These are phyloP conservation scores for Haliclystus octoradiatus DNA, from an alignment of 30 jellyfish, hydroid and myxozoan genomes.

Conservation along the genomic window DNA sequence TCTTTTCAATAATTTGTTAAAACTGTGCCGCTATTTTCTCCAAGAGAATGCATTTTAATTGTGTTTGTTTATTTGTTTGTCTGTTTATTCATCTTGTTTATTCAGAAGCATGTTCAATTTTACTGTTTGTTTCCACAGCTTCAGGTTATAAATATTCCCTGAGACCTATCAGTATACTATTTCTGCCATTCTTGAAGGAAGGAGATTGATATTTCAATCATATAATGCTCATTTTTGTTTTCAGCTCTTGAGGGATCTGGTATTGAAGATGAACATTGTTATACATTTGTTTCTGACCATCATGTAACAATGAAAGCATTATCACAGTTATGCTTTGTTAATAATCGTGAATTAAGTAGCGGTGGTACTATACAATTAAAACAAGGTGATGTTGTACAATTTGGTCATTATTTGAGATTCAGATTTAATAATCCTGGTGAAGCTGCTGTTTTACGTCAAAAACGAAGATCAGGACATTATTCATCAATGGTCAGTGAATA, in stretches of 20 bases:
- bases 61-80: no score
- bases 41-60: no score
- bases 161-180: no score
- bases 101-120: no score
- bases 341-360: constrained; percentile 15
- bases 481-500: neutral
- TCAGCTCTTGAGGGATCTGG: constrained; percentile 84
- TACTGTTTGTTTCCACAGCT: no score
- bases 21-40: no score
- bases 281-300: constrained; percentile 20
- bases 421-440: constrained; percentile 89
- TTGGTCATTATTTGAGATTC: constrained; percentile 77
- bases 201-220: no score
- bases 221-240: no score
- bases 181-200: no score
- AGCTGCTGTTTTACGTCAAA: constrained; percentile 59
- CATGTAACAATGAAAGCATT: constrained; percentile 47
- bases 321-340: constrained; percentile 40
- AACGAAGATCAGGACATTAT: constrained; percentile 64
- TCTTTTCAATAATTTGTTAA: no score
- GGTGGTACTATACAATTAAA: constrained; percentile 19
- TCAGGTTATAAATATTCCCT: no score
- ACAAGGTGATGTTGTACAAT: constrained; percentile 84
- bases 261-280: constrained; percentile 82
- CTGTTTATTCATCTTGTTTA: no score